Evolutionary conservation across 2,113 vertebrate species (phyloP), one percentile per base, ranked within the genome.

Genomic region (Pseudolaguvia tuberculata): DNA sequence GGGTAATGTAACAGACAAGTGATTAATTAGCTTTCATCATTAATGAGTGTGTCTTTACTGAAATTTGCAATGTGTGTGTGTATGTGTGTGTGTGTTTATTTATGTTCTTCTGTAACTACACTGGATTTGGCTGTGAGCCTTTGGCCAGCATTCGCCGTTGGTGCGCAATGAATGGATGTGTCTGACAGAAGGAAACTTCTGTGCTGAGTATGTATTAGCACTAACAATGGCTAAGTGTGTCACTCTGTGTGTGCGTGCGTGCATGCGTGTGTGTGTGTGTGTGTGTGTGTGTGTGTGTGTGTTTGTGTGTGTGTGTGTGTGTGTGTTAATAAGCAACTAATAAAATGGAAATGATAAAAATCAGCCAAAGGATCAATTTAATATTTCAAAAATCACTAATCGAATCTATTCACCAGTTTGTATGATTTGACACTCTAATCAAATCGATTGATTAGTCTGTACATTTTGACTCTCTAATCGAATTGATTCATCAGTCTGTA

Each of bases 1-100:
- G 69, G 53, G 69, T 57, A 45, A 71, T 45, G 53, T 71, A 71
- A 71, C 15, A 11, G 69, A 71, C 31, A 39, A 45, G 21, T 71
- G 55, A 72, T 72, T 72, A 48, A 72, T 72, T 72, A 72, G 23
- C 39, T 58, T 72, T 72, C 70, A 72, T 27, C 35, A 39, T 48
- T 58, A 65, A 70, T 76, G 51, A 23, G 31, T 58, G 68, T 58
- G 23, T 71, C 31, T 58, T 45, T 47, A 48, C 14, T 57, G 35
- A 42, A 55, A 31, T 29, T 2, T 9, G n/a, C 25, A 3, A 0
- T 71, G n/a, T 70, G 35, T 62, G 59, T 62, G 35, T 21, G 29
- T 61, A 35, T 63, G 61, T 45, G 61, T 23, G n/a, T 4, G 57
- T 12, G 20, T 5, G 9, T 35, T 3, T 35, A 6, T 35, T 35